Evolutionary conservation across 2,888 invertebrate genomes (phyloP).

Genomic region (Phaedon cochleariae): DNA sequence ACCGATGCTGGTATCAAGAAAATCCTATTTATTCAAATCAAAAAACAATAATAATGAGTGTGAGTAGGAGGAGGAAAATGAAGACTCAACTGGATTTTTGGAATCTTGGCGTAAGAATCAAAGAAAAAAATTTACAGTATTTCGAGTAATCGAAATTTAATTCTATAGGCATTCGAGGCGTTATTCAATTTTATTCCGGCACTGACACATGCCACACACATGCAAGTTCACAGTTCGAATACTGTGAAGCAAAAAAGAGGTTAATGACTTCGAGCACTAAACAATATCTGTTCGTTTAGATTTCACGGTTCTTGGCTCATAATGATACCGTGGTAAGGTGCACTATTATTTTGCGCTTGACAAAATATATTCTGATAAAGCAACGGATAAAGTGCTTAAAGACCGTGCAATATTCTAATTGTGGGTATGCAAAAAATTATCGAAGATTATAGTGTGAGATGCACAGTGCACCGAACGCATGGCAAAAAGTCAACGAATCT

Average conservation of each 20-base stretch:
- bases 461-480: not conserved
- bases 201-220: too few relatives aligned
- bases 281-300: conserved; percentile 52
- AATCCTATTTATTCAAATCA: too few relatives aligned
- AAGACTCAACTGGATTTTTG: too few relatives aligned
- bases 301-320: conserved; percentile 55
- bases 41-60: too few relatives aligned
- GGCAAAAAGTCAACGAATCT: not conserved
- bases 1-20: too few relatives aligned
- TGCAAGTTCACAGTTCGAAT: not conserved
- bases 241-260: conserved; percentile 34
- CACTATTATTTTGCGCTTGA: conserved; percentile 42
- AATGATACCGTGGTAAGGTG: conserved; percentile 47
- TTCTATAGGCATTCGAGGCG: too few relatives aligned
- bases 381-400: conserved; percentile 36
- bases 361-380: conserved; percentile 35
- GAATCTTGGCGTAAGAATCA: too few relatives aligned
- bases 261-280: conserved; percentile 54
- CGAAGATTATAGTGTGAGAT: conserved; percentile 2
- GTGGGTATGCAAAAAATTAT: conserved; percentile 22
- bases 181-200: too few relatives aligned
- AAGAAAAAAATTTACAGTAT: too few relatives aligned
- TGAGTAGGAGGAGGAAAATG: too few relatives aligned
- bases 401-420: conserved; percentile 35
- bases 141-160: too few relatives aligned